Percentiles rank a stretch among this genome's conserved stretches.
Evolutionary conservation across 2,888 invertebrate genomes (phyloP).

Genomic region (Chymomyza caudatula): DNA sequence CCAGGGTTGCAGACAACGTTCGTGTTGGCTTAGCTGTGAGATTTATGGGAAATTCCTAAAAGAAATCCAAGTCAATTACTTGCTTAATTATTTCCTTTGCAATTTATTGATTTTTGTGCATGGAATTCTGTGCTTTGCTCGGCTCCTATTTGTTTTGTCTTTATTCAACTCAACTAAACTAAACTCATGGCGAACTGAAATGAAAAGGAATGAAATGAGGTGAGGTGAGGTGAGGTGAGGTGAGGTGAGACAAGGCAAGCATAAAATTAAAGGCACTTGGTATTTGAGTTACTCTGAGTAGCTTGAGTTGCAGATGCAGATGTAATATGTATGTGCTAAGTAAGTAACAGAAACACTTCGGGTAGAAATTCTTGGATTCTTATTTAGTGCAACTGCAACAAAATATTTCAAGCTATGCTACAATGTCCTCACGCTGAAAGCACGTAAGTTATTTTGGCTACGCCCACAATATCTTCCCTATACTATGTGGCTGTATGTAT

Average conservation of each 20-base stretch:
- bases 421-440: too few species aligned
- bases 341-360: neutral
- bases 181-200: neutral
- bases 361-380: neutral
- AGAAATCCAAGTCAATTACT: constrained; percentile 74
- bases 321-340: too few species aligned
- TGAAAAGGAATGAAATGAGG: neutral
- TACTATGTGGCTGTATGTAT: neutral
- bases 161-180: neutral
- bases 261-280: neutral
- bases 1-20: constrained; percentile 23
- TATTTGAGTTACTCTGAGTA: neutral
- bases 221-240: neutral
- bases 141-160: constrained; percentile 3
- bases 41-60: constrained; percentile 74
- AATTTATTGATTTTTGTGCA: constrained; percentile 66
- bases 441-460: neutral
- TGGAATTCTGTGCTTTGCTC: constrained; percentile 36
- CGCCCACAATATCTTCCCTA: neutral
- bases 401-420: neutral
- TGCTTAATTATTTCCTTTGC: constrained; percentile 73
- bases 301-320: too few species aligned
- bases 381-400: neutral
- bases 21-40: constrained; percentile 63
- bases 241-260: neutral